Evolutionary conservation across 2,888 invertebrate genomes (phyloP).

Genomic region (Abrostola triplasia): DNA sequence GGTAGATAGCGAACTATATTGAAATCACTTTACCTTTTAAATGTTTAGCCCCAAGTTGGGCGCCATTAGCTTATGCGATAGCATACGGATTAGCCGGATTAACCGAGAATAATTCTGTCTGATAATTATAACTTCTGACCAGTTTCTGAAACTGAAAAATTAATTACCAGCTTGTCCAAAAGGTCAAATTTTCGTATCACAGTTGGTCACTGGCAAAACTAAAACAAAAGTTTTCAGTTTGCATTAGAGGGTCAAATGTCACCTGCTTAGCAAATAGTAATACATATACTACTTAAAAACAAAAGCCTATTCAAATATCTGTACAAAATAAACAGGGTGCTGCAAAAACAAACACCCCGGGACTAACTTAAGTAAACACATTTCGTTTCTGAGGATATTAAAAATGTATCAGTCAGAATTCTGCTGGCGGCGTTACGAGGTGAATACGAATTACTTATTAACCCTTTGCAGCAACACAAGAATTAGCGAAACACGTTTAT

Average conservation of each 20-base stretch:
- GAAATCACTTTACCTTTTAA: no score
- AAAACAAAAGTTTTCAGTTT: neutral
- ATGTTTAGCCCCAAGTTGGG: no score
- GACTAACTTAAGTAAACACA: constrained; percentile 13
- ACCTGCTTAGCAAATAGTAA: neutral
- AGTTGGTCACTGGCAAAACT: neutral
- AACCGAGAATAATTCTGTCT: no score
- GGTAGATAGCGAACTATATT: no score
- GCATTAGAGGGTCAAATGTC: neutral
- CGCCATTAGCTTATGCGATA: no score
- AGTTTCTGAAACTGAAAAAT: no score
- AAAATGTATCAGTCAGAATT: constrained; percentile 27
- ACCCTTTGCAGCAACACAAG: neutral
- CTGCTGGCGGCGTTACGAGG: constrained; percentile 6
- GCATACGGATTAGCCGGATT: no score
- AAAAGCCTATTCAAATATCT: constrained; percentile 6
- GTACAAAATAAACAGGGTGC: constrained; percentile 7
- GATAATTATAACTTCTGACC: no score
- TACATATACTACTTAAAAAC: neutral
- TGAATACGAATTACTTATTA: constrained; percentile 32
- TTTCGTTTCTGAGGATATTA: constrained; percentile 16
- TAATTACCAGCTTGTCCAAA: no score
- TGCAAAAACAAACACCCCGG: constrained; percentile 19
- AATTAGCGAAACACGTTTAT: no score
- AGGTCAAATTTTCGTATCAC: no score